Evolutionary conservation across 2,797 vertebrate genomes (phyloP).

Genomic region (Muraenolepis orangiensis): DNA sequence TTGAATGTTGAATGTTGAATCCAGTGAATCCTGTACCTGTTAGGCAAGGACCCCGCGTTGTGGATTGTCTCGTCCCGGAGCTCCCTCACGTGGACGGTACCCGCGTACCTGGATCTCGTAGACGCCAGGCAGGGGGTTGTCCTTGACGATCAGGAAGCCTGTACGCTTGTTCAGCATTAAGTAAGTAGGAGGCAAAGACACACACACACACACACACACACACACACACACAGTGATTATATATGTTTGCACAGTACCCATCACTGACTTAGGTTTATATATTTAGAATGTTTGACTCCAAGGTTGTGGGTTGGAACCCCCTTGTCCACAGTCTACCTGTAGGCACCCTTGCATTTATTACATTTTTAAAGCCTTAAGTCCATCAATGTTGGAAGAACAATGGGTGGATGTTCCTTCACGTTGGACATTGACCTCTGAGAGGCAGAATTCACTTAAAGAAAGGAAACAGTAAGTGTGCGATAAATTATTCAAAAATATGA

Average conservation of each 20-base stretch:
- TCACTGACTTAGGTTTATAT: too few relatives aligned
- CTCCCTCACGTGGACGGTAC: slow-evolving; percentile 79
- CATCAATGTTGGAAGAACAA: too few relatives aligned
- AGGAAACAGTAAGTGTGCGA: not conserved
- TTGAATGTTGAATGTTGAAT: too few relatives aligned
- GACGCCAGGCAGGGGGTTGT: slow-evolving; percentile 75
- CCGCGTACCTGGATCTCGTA: slow-evolving; percentile 82
- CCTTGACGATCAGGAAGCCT: slow-evolving; percentile 84
- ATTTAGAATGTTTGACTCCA: not conserved
- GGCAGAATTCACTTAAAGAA: not conserved
- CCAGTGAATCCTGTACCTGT: slow-evolving; percentile 80
- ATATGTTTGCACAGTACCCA: not conserved
- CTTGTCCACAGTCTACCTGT: not conserved
- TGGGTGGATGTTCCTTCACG: not conserved
- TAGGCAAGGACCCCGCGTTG: slow-evolving; percentile 80
- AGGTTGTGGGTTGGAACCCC: not conserved
- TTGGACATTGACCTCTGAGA: not conserved
- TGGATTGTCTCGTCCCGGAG: slow-evolving; percentile 81
- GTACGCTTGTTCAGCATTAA: slow-evolving; percentile 86
- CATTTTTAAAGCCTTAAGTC: too few relatives aligned
- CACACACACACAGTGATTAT: not conserved
- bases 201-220: slow-evolving; percentile 4
- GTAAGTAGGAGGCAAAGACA: slow-evolving; percentile 64
- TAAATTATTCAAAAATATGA: not conserved
- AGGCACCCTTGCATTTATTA: not conserved